Evolutionary conservation across 30 jellyfish, hydroid and myxozoan species (phyloP), one percentile per base, ranked within the genome.

Genomic region (Hydractinia symbiolongicarpus): DNA sequence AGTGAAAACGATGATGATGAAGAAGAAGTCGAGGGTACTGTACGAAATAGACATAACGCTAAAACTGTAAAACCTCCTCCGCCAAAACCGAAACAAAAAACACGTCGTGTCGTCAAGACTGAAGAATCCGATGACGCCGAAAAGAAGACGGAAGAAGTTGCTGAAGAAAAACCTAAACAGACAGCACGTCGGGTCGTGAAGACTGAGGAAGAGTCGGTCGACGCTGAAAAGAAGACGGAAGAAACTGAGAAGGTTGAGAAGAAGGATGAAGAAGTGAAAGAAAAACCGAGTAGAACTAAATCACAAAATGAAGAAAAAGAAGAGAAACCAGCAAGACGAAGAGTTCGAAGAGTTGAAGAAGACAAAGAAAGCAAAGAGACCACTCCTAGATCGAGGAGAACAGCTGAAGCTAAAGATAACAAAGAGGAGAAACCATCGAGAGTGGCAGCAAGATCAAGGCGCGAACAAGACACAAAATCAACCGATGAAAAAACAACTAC

Each of bases 11-110:
- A 87, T 21, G 95, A 81, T 8, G 93, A 82, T 44, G 89, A 15
- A 0, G 96, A 81, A 5, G 96, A 88, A 21, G 77, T 83, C 83
- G 88, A 88, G 55, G 91, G 94, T 52, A 88, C 74, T 73, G 94
- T 86, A 5, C 83, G 94, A 21, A 82, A 82, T 55, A 68, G 96
- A 53, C 79, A 86, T 62, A 84, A 74, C 44, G 90, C 85, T 20
- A 79, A 77, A 30, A 56, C 30, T 21, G 55, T 55, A 14, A 77
- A 77, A 77, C 44, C 74, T 5, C 79, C 76, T 5, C 79, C 85
- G 30, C 85, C 82, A 49, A 77, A 77, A 55, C 85, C 85, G 19
- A 60, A 53, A 77, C 30, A 52, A 14, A 77, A 77, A 77, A 20
- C 85, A 19, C 53, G 78, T 21, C 75, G 85, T 30, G 78, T 77